Evolutionary conservation across 2,797 vertebrate species (phyloP).

Genomic region (Microchirus variegatus): DNA sequence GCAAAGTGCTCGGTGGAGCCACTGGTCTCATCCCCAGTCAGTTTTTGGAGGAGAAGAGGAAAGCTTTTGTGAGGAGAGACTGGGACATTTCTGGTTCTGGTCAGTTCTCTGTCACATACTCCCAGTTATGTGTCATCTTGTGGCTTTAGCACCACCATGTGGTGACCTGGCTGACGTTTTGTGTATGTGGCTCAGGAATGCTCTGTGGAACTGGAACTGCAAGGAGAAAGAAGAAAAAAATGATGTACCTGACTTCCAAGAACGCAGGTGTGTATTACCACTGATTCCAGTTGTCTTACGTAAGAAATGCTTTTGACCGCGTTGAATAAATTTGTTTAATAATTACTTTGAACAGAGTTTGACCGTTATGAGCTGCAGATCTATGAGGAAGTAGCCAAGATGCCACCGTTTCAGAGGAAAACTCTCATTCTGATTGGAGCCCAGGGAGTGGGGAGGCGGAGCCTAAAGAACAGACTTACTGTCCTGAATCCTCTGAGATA

Average conservation of each 20-base stretch:
- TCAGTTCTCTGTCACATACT: constrained; percentile 9
- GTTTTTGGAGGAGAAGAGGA: constrained; percentile 98
- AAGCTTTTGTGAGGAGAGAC: constrained; percentile 97
- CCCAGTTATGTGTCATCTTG: not conserved
- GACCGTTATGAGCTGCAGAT: constrained; percentile 98
- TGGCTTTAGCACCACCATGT: constrained; percentile 26
- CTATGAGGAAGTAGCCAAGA: constrained; percentile 96
- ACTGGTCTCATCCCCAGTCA: constrained; percentile 98
- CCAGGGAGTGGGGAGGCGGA: constrained; percentile 96
- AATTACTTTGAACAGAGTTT: constrained; percentile 87
- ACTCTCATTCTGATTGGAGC: constrained; percentile 96
- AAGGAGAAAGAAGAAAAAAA: constrained; percentile 98
- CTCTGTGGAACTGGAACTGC: constrained; percentile 91
- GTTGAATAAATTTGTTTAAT: too few species aligned
- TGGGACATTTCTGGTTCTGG: constrained; percentile 86
- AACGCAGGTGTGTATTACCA: constrained; percentile 88
- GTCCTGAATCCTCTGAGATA: constrained; percentile 92
- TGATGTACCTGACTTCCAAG: constrained; percentile 98
- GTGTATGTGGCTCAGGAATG: constrained; percentile 79
- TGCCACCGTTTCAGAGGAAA: constrained; percentile 99
- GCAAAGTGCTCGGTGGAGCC: constrained; percentile 89
- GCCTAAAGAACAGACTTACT: constrained; percentile 97
- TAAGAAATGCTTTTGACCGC: not conserved
- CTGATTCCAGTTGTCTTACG: not conserved
- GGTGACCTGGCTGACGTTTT: constrained; percentile 16